A percentile compares a stretch with the other conserved stretches of the same genome.
Conservation (phyloP, 2,888 invertebrate genomes). For the Tanytarsus gracilentus region DNA sequence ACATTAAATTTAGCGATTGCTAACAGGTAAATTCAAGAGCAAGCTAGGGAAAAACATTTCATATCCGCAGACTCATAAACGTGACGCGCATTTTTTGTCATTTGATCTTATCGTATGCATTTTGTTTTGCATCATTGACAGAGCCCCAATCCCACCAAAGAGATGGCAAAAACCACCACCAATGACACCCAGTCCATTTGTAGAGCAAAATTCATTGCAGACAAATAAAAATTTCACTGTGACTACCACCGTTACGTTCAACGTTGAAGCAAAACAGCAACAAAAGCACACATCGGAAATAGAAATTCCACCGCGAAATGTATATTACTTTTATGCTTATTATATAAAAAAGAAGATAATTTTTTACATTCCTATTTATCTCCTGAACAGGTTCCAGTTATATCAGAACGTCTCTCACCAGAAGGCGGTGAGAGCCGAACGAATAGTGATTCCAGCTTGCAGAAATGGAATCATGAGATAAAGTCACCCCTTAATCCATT, state of each 20-base stretch:
- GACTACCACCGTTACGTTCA: constrained; percentile 79
- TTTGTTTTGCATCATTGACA: constrained; percentile 42
- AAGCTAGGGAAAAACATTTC: constrained; percentile 1
- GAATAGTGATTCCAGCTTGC: constrained; percentile 40
- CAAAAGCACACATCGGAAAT: constrained; percentile 27
- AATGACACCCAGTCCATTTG: constrained; percentile 43
- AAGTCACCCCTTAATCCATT: constrained; percentile 18
- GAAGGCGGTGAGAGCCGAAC: constrained; percentile 48
- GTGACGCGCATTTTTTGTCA: neutral
- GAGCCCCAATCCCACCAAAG: constrained; percentile 76
- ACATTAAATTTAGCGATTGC: constrained; percentile 56
- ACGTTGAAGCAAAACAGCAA: constrained; percentile 44
- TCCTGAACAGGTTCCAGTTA: constrained; percentile 36
- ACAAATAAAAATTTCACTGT: constrained; percentile 65
- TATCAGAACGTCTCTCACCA: constrained; percentile 61
- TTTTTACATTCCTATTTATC: neutral
- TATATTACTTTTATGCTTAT: neutral
- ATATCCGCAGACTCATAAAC: neutral
- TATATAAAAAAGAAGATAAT: neutral
- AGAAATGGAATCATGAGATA: constrained; percentile 18
- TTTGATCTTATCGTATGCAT: neutral
- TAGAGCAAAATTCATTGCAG: constrained; percentile 43
- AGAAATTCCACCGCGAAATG: constrained; percentile 22
- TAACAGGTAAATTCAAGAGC: constrained; percentile 20
- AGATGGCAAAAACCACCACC: constrained; percentile 73